phyloP scores from a whole-genome alignment of 2,888 invertebrate genomes.

The Drosophila pegasa region DNA sequence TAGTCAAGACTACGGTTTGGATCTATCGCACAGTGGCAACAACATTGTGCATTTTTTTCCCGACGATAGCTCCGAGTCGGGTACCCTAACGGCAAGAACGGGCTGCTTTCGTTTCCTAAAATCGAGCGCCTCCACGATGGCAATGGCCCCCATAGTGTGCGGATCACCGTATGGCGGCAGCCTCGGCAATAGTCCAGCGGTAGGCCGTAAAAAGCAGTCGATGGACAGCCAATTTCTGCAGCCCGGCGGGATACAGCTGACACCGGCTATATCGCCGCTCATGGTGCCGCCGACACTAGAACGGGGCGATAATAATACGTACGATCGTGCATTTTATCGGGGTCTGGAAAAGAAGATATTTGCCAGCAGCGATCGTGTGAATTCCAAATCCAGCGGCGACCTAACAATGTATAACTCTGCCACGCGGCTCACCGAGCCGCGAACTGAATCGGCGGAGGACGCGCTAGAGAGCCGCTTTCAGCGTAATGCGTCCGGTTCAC shows the following conservation, averaged over 20 bases:
- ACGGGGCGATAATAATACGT: conserved; percentile 80
- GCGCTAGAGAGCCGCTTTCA: conserved; percentile 72
- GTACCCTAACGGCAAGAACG: conserved; percentile 69
- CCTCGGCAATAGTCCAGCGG: conserved; percentile 80
- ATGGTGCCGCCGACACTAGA: conserved; percentile 23
- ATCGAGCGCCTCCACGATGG: conserved; percentile 20
- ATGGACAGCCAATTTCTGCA: conserved; percentile 80
- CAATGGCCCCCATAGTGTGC: conserved; percentile 4
- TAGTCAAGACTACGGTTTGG: conserved; percentile 83
- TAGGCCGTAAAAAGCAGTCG: conserved; percentile 83
- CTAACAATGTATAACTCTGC: conserved; percentile 83
- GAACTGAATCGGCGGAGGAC: conserved; percentile 16
- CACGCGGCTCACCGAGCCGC: conserved; percentile 60
- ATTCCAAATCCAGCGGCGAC: conserved; percentile 84
- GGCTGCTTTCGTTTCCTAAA: conserved; percentile 82
- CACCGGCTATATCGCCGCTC: conserved; percentile 14
- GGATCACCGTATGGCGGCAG: conserved; percentile 64
- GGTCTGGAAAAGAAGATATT: conserved; percentile 80
- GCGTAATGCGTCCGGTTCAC: conserved; percentile 84
- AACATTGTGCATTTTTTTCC: conserved; percentile 32
- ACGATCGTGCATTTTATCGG: conserved; percentile 84
- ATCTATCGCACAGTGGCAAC: conserved; percentile 45
- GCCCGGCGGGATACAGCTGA: background rate
- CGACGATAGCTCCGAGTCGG: conserved; percentile 73
- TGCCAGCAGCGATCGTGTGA: conserved; percentile 80